Conservation (phyloP, 2,113 vertebrate genomes). For the Garra rufa region DNA sequence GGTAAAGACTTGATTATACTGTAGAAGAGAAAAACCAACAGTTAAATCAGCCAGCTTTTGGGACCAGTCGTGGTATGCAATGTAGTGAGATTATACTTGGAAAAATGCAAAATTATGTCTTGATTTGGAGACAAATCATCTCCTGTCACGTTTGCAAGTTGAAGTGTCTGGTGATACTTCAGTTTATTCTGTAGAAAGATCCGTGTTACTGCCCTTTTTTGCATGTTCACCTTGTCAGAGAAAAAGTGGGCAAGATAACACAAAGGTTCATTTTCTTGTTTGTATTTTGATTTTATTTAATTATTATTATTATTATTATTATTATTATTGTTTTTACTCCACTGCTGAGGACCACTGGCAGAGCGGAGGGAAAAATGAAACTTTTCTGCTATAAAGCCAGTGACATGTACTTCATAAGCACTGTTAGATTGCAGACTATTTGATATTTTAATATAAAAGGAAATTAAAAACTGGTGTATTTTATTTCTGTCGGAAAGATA, state of each 20-base stretch:
- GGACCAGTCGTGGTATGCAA: conserved; percentile 41
- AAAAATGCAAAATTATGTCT: conserved; percentile 31
- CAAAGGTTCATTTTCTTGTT: conserved; percentile 58
- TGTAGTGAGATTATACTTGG: conserved; percentile 27
- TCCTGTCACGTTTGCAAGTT: conserved; percentile 69
- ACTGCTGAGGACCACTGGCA: conserved; percentile 49
- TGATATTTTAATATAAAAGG: conserved; percentile 83
- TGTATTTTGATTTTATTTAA: conserved; percentile 44
- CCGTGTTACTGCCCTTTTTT: conserved; percentile 74
- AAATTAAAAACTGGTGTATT: conserved; percentile 75
- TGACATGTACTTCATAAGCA: conserved; percentile 75
- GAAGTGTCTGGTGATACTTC: conserved; percentile 69
- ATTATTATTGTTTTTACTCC: conserved; percentile 31
- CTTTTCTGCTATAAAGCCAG: conserved; percentile 74
- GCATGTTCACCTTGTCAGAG: conserved; percentile 79
- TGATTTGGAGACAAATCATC: conserved; percentile 59
- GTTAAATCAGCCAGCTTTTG: conserved; percentile 51
- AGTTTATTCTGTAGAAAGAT: conserved; percentile 69
- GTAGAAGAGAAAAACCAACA: conserved; percentile 62
- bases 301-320: conserved; percentile 20
- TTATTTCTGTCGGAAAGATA: conserved; percentile 76
- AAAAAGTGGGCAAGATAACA: conserved; percentile 66
- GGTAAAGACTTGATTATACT: conserved; percentile 70
- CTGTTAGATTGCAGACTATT: conserved; percentile 77
- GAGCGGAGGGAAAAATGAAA: conserved; percentile 60